Evolutionary conservation across 2,113 vertebrate genomes (phyloP).

Genomic region (Notiomystis cincta): DNA sequence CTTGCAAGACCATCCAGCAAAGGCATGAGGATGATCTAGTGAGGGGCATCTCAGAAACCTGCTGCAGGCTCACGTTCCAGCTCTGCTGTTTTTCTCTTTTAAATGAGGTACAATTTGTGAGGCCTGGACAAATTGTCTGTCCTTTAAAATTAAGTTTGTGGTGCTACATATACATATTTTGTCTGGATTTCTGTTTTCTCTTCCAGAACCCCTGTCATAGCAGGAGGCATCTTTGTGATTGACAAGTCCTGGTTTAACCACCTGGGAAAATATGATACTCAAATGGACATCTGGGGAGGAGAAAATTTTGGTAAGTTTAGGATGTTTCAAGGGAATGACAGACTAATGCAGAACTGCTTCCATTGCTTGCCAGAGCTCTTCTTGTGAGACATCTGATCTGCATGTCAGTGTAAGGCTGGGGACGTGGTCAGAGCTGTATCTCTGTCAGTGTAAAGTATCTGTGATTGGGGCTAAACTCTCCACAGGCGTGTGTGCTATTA

Average conservation of each 20-base stretch:
- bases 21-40: background rate
- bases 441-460: background rate
- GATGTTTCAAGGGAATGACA: background rate
- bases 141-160: background rate
- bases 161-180: background rate
- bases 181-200: background rate
- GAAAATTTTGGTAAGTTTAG: slow-evolving; percentile 94
- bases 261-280: slow-evolving; percentile 95
- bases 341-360: background rate
- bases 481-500: background rate
- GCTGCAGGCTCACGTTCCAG: background rate
- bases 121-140: background rate
- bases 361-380: background rate
- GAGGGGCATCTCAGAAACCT: background rate
- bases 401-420: background rate
- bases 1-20: background rate
- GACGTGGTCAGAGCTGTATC: background rate
- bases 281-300: slow-evolving; percentile 99
- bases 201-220: slow-evolving; percentile 95
- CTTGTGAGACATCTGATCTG: background rate
- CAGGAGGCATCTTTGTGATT: slow-evolving; percentile 97
- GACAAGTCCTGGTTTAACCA: slow-evolving; percentile 98
- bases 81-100: background rate
- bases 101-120: background rate
- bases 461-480: background rate